Evolutionary conservation across 2,888 invertebrate species (phyloP).

Genomic region (Willowsia nigromaculata): DNA sequence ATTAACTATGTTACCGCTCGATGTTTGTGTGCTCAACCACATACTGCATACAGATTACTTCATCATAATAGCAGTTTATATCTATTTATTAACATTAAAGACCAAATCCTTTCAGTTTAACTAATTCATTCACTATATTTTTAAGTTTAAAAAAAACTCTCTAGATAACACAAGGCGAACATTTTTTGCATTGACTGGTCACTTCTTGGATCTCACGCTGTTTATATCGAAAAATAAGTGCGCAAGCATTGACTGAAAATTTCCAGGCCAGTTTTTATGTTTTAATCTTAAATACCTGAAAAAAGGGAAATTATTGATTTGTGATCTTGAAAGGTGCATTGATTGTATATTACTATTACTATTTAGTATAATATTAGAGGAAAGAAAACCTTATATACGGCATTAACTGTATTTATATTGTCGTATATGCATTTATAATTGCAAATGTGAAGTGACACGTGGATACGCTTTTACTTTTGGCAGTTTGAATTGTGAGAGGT

Average conservation of each 20-base stretch:
- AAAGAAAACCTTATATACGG: no score
- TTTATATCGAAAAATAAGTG: background rate
- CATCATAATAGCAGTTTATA: constrained; percentile 19
- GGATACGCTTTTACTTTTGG: no score
- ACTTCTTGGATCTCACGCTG: constrained; percentile 51
- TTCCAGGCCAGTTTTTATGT: constrained; percentile 44
- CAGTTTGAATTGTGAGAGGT: no score
- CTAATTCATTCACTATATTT: constrained; percentile 17
- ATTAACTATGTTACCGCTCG: constrained; percentile 31
- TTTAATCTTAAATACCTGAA: background rate
- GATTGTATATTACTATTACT: no score
- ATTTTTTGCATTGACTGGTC: constrained; percentile 44
- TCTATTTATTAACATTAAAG: constrained; percentile 22
- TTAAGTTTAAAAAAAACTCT: background rate
- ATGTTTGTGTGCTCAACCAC: constrained; percentile 17
- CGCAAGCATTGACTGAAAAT: constrained; percentile 7
- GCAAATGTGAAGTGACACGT: no score
- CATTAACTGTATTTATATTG: no score
- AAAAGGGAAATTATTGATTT: no score
- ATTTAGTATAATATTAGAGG: no score
- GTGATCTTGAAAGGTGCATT: no score
- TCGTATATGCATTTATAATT: no score
- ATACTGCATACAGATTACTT: background rate
- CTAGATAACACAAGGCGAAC: background rate
- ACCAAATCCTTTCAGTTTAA: background rate